These are phyloP conservation scores for Rhodophaea formosa DNA, from an alignment of 2,888 invertebrate species.

Conservation along the genomic window DNA sequence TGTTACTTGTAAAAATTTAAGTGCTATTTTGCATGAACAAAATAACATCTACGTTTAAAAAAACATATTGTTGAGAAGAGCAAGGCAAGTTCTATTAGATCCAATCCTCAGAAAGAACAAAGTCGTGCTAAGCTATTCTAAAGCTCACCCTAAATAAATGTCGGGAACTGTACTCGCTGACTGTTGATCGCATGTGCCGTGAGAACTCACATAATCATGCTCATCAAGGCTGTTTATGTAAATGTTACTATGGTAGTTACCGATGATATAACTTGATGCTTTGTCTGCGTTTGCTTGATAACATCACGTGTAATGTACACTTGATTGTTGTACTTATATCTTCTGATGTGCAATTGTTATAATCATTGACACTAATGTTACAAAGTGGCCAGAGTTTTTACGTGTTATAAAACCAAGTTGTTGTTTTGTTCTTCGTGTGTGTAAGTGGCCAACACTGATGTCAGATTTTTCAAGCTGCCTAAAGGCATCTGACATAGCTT, in stretches of 20 bases:
- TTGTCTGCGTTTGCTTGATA: slow-evolving; percentile 3
- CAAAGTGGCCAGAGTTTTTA: not conserved
- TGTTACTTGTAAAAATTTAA: no score
- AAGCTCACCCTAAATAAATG: not conserved
- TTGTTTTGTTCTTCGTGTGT: no score
- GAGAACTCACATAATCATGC: slow-evolving; percentile 43
- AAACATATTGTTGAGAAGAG: no score
- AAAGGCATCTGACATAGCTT: no score
- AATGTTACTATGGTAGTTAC: slow-evolving; percentile 31
- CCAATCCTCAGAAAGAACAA: no score
- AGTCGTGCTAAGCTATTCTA: no score
- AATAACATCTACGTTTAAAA: no score
- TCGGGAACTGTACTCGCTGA: not conserved
- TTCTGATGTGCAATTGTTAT: not conserved
- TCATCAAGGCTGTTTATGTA: slow-evolving; percentile 40
- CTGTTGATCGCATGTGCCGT: slow-evolving; percentile 29
- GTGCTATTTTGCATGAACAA: no score
- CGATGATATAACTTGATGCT: slow-evolving; percentile 10
- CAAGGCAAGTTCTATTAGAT: no score
- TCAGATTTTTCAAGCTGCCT: no score
- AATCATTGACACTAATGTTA: not conserved
- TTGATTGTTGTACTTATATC: not conserved
- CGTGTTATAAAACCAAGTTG: no score
- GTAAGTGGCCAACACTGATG: no score
- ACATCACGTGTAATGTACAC: not conserved